Conservation (phyloP, 2,888 invertebrate species). For the Stenotaenia linearis region DNA sequence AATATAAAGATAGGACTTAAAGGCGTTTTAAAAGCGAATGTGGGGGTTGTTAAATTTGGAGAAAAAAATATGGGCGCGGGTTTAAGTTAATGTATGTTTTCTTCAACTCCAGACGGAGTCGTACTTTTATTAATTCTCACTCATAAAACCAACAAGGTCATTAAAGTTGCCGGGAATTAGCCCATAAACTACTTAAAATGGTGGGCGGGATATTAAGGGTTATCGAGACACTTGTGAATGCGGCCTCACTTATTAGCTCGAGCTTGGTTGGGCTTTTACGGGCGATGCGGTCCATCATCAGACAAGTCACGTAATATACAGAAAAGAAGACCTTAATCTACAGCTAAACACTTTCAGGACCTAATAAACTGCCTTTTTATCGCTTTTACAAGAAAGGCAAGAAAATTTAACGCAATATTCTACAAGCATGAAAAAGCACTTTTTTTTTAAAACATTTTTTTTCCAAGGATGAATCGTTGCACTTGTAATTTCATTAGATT, state of each 20-base stretch:
- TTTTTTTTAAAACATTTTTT: not conserved
- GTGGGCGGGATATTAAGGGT: not conserved
- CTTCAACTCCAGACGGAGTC: conserved; percentile 9
- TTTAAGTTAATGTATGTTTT: not conserved
- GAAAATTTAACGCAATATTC: conserved; percentile 9
- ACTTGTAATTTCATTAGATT: not conserved
- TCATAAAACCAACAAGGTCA: conserved; percentile 9
- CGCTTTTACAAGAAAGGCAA: conserved; percentile 9
- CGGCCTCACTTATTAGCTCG: conserved; percentile 9
- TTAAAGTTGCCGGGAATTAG: conserved; percentile 4
- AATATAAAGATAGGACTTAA: not conserved
- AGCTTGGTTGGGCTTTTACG: conserved; percentile 3
- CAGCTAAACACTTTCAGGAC: conserved; percentile 5
- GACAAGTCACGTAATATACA: conserved; percentile 4
- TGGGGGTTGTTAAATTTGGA: not conserved
- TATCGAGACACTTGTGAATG: conserved; percentile 9
- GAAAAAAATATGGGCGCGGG: not conserved
- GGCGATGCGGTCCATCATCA: conserved; percentile 5
- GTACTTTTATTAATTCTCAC: not conserved
- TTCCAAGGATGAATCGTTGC: not conserved
- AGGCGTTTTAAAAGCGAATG: not conserved
- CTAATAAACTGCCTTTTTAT: conserved; percentile 3
- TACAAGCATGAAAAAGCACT: not conserved
- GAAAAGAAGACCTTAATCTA: not conserved
- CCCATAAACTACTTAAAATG: conserved; percentile 4